Conservation (phyloP, 1,140 invertebrate species). For the Sweltsa coloradensis region DNA sequence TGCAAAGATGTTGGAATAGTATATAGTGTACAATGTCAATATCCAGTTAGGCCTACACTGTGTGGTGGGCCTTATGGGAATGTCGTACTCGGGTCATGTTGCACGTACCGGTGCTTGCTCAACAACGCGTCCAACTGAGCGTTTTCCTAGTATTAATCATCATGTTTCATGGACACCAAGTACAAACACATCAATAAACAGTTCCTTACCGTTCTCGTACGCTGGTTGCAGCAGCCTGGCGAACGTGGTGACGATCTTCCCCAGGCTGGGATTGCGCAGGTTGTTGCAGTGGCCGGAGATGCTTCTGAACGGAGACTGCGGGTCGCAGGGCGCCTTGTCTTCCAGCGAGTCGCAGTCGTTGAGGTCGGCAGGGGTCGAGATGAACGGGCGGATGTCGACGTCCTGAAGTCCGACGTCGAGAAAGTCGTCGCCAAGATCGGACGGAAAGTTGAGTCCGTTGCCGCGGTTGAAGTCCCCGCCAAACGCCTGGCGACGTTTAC, state of each 20-base stretch:
- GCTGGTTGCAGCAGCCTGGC: conserved; percentile 70
- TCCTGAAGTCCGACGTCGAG: conserved; percentile 35
- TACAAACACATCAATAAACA: neutral
- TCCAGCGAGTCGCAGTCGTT: conserved; percentile 38
- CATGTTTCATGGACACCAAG: neutral
- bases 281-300: conserved; percentile 87
- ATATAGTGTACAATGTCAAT: no score
- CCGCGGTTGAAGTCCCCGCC: conserved; percentile 48
- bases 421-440: conserved; percentile 5
- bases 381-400: conserved; percentile 47
- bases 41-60: no score
- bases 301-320: conserved; percentile 65
- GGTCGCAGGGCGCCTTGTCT: conserved; percentile 55
- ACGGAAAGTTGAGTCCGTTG: conserved; percentile 35
- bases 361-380: conserved; percentile 30
- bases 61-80: no score
- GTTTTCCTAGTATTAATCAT: neutral
- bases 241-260: conserved; percentile 76
- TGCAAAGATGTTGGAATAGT: no score
- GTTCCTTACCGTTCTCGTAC: conserved; percentile 68
- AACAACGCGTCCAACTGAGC: no score
- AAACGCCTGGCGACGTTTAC: conserved; percentile 47
- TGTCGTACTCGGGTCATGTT: no score
- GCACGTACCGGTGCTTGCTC: no score
- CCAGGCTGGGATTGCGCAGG: conserved; percentile 69